phyloP scores from a whole-genome alignment of 1,140 invertebrate species.

The Drosophila lacertosa region DNA sequence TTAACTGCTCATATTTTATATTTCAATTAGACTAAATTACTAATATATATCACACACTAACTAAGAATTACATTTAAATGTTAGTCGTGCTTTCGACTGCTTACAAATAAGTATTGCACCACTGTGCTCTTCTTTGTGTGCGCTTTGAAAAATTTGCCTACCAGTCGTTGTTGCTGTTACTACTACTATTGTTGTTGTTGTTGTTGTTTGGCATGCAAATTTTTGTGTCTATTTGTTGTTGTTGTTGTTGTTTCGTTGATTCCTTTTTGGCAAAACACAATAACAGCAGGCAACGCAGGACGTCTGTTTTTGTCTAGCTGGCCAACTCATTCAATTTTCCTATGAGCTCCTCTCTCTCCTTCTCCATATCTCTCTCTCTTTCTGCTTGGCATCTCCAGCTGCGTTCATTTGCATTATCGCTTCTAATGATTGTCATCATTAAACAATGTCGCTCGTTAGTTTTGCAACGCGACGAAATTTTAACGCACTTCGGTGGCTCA shows the following conservation, averaged over 20 bases:
- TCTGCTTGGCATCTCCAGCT: slow-evolving; percentile 17
- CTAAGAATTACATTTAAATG: too few species aligned
- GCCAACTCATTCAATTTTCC: neutral
- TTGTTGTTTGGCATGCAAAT: slow-evolving; percentile 61
- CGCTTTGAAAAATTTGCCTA: slow-evolving; percentile 29
- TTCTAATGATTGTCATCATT: slow-evolving; percentile 83
- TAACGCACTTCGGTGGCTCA: slow-evolving; percentile 36
- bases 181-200: slow-evolving; percentile 2
- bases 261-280: slow-evolving; percentile 20
- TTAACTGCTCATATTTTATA: too few species aligned
- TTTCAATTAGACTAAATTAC: too few species aligned
- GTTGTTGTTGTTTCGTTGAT: neutral
- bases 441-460: slow-evolving; percentile 80
- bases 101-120: neutral
- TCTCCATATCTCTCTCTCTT: neutral
- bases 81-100: too few species aligned
- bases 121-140: slow-evolving; percentile 15
- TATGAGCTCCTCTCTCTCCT: neutral
- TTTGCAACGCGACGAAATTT: slow-evolving; percentile 43
- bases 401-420: slow-evolving; percentile 80
- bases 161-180: neutral
- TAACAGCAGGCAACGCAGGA: slow-evolving; percentile 35
- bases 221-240: slow-evolving; percentile 36
- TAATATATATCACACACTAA: too few species aligned
- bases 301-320: slow-evolving; percentile 17